These are phyloP conservation scores for Penaeus japonicus DNA, from an alignment of 1,140 invertebrate species.

Conservation along the genomic window DNA sequence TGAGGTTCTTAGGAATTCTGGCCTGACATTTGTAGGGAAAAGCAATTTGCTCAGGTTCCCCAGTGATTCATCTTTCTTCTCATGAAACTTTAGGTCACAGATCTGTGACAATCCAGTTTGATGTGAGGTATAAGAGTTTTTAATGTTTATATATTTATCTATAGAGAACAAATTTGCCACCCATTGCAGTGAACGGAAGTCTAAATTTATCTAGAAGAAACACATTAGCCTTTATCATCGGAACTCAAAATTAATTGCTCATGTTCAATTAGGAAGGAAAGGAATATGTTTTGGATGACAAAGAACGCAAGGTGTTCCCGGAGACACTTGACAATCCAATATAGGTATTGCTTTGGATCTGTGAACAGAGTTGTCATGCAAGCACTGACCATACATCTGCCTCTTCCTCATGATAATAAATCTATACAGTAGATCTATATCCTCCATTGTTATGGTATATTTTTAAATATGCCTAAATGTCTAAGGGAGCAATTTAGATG, in stretches of 20 bases:
- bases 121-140: too few relatives aligned
- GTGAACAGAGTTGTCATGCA: constrained; percentile 36
- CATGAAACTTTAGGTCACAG: constrained; percentile 15
- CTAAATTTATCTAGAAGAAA: too few relatives aligned
- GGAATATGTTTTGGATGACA: too few relatives aligned
- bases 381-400: constrained; percentile 26
- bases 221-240: too few relatives aligned
- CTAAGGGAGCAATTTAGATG: constrained; percentile 34
- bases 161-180: too few relatives aligned
- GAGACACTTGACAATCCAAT: neutral
- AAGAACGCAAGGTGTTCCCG: too few relatives aligned
- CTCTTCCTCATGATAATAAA: constrained; percentile 38
- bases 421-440: constrained; percentile 32
- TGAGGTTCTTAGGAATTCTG: constrained; percentile 17
- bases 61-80: constrained; percentile 37
- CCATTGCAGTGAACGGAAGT: too few relatives aligned
- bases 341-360: neutral
- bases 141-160: too few relatives aligned
- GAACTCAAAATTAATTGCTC: too few relatives aligned
- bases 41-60: constrained; percentile 47
- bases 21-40: constrained; percentile 28
- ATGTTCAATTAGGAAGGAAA: too few relatives aligned
- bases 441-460: constrained; percentile 37
- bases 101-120: constrained; percentile 6
- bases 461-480: constrained; percentile 38